phyloP scores from a whole-genome alignment of 2,113 vertebrate species.

The Isichthys henryi region DNA sequence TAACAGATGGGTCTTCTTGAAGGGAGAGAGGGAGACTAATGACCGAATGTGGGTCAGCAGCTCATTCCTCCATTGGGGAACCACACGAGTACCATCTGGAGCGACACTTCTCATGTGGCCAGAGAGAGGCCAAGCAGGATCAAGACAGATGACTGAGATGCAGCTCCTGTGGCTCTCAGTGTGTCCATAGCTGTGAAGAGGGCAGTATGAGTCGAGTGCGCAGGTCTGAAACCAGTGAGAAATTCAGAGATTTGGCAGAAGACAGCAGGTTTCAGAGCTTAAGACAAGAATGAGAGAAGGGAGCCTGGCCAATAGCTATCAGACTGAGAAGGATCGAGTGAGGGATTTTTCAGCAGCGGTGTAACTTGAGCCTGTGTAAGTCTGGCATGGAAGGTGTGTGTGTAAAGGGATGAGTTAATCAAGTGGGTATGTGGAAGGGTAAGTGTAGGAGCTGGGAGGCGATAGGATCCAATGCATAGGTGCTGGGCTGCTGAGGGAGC shows the following conservation, averaged over 20 bases:
- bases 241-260: not conserved
- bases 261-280: not conserved
- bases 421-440: not conserved
- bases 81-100: not conserved
- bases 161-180: not conserved
- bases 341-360: not conserved
- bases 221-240: not conserved
- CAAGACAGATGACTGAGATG: not conserved
- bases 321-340: not conserved
- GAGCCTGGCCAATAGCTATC: not conserved
- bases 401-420: not conserved
- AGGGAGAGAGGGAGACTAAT: not conserved
- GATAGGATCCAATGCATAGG: not conserved
- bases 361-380: not conserved
- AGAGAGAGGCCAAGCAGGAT: not conserved
- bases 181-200: not conserved
- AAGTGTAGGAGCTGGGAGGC: not conserved
- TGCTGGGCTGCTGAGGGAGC: not conserved
- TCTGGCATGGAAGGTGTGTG: not conserved
- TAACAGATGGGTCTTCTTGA: not conserved
- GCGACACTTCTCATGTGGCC: not conserved
- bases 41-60: not conserved
- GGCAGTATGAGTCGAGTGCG: not conserved
- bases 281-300: not conserved
- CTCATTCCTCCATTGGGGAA: not conserved